Evolutionary conservation across 2,888 invertebrate species (phyloP), one percentile per base, ranked within the genome.

Genomic region (Galerucella nymphaeae): DNA sequence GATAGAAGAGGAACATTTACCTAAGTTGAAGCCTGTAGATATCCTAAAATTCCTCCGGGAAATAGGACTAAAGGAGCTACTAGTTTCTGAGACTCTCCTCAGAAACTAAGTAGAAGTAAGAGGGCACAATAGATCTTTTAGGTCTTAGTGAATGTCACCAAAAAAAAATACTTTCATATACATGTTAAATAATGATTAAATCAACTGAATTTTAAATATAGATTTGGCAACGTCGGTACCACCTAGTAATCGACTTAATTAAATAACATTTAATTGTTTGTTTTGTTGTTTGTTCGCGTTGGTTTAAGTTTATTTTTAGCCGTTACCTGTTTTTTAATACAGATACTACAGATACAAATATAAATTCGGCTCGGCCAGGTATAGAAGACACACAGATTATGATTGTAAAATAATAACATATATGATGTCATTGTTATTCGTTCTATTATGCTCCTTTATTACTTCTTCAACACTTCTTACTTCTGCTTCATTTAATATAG

Each of bases 351-450:
- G 53, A 53, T 53, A 53, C 18, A 18, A 53, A 53, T 38, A 45
- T 53, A 53, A 18, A 18, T 53, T 53, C 23, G 14, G 58, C 16
- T 58, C 23, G 23, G n/a, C 23, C 58, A 30, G 58, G 58, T 58
- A 58, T 30, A 18, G 16, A 10, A 18, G 55, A 23, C 23, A 23
- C 23, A 11, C 23, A 8, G 30, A 58, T 58, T 23, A 58, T 11
- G 23, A 30, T 58, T 58, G 58, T n/a, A 57, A 57, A 57, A 57
- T 57, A 57, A 18, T 38, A 38, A 38, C 30, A 38, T 38, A 30
- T 18, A 58, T 58, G 58, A 58, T 58, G 58, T 58, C 58, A 58
- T 58, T 16, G 58, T 30, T 30, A 58, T 58, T 58, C 16, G 16
- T 53, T n/a, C 8, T 53, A 3, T n/a, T 18, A 5, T n/a, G 14